These are phyloP conservation scores for Drosophila nigricruria DNA, from an alignment of 2,888 invertebrate species.

Conservation along the genomic window DNA sequence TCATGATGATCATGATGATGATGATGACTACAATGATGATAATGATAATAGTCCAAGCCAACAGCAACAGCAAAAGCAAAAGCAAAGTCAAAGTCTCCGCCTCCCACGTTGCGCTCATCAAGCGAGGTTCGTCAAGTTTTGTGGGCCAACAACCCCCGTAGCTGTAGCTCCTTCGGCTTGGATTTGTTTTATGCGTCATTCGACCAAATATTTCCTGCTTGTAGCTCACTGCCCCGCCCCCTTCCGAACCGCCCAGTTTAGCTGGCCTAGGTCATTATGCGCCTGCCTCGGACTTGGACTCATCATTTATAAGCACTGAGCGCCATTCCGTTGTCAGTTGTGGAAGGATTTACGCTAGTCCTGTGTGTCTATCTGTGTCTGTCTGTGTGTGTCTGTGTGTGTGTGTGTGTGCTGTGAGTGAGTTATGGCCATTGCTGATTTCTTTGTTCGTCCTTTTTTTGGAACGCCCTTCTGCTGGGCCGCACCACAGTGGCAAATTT, in stretches of 20 bases:
- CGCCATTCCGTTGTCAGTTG: slow-evolving; percentile 75
- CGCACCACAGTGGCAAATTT: slow-evolving; percentile 79
- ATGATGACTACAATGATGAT: slow-evolving; percentile 15
- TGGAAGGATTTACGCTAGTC: slow-evolving; percentile 75
- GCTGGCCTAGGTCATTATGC: slow-evolving; percentile 73
- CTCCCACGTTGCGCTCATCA: slow-evolving; percentile 45
- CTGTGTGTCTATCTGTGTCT: slow-evolving; percentile 22
- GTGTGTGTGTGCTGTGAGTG: slow-evolving; percentile 71
- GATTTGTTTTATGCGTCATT: slow-evolving; percentile 77
- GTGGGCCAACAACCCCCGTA: slow-evolving; percentile 60
- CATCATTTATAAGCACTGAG: slow-evolving; percentile 79
- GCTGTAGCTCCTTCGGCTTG: slow-evolving; percentile 45
- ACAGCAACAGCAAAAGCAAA: neutral
- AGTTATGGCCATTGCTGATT: slow-evolving; percentile 78
- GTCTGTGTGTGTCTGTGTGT: slow-evolving; percentile 41
- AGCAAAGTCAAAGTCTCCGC: slow-evolving; percentile 24
- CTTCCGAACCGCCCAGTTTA: slow-evolving; percentile 16
- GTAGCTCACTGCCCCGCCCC: slow-evolving; percentile 3
- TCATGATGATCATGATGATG: slow-evolving; percentile 14
- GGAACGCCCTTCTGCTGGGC: slow-evolving; percentile 40
- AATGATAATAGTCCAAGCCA: slow-evolving; percentile 44
- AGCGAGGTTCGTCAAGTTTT: slow-evolving; percentile 64
- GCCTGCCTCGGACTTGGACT: slow-evolving; percentile 65
- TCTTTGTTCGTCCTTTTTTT: slow-evolving; percentile 66
- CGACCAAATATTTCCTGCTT: slow-evolving; percentile 71